Percentiles rank a stretch among this genome's conserved stretches.
Evolutionary conservation across 2,888 invertebrate species (phyloP).

Genomic region (Melipona beecheii): DNA sequence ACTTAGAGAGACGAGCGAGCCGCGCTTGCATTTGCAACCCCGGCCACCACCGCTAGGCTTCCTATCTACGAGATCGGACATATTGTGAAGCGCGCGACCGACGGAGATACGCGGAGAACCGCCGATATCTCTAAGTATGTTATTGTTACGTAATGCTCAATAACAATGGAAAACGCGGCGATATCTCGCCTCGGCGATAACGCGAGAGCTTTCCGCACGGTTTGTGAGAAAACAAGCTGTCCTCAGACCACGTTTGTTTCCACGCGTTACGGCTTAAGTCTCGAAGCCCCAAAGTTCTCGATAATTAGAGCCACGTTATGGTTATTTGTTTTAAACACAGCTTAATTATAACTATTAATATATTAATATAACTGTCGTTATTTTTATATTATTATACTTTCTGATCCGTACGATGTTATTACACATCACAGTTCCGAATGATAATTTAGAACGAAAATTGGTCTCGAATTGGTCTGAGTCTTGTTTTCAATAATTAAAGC

Average conservation of each 20-base stretch:
- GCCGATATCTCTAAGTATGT: slow-evolving; percentile 36
- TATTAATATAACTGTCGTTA: not conserved
- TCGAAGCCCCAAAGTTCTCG: not conserved
- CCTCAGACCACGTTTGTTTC: not conserved
- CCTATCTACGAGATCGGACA: slow-evolving; percentile 61
- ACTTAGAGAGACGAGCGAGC: slow-evolving; percentile 59
- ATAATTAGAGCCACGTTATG: not conserved
- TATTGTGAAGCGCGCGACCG: slow-evolving; percentile 46
- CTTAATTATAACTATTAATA: no score
- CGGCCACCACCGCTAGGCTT: not conserved
- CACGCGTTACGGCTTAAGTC: not conserved
- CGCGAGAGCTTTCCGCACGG: not conserved
- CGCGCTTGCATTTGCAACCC: slow-evolving; percentile 48
- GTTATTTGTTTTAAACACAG: no score
- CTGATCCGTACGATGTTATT: no score
- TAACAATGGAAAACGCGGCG: slow-evolving; percentile 31
- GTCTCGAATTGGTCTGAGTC: no score
- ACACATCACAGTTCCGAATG: no score
- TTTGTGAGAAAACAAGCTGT: not conserved
- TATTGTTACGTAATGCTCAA: slow-evolving; percentile 44
- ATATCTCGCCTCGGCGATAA: slow-evolving; percentile 20
- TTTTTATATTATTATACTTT: not conserved
- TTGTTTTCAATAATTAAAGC: no score
- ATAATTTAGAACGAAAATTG: no score
- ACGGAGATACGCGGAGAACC: slow-evolving; percentile 32